Conservation (phyloP, 1,140 invertebrate genomes). For the Cylas formicarius region DNA sequence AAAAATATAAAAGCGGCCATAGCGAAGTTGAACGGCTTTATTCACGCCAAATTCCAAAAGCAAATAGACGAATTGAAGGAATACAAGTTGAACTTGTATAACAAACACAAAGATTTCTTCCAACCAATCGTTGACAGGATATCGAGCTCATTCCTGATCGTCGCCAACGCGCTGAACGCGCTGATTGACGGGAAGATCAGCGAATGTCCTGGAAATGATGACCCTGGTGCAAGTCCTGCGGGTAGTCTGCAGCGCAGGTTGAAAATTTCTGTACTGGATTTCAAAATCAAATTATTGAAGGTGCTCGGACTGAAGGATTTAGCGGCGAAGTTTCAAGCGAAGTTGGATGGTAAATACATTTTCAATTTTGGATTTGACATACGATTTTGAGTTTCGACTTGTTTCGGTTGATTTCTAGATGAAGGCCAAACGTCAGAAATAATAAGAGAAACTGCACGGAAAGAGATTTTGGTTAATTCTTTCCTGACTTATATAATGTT, state of each 20-base stretch:
- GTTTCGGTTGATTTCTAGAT: too few relatives aligned
- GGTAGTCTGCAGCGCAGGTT: slow-evolving; percentile 1
- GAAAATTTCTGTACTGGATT: slow-evolving; percentile 2
- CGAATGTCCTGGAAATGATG: background rate
- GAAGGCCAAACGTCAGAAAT: too few relatives aligned
- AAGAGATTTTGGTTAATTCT: too few relatives aligned
- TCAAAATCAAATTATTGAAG: slow-evolving; percentile 3
- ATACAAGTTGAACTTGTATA: background rate
- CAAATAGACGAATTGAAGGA: slow-evolving; percentile 1
- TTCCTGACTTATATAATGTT: too few relatives aligned
- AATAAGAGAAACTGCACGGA: too few relatives aligned
- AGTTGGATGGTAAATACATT: slow-evolving; percentile 3
- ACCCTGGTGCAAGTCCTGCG: background rate
- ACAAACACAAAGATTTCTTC: slow-evolving; percentile 6
- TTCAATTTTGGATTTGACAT: too few relatives aligned
- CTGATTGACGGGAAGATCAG: slow-evolving; percentile 1
- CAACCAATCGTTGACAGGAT: slow-evolving; percentile 4
- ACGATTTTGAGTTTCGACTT: too few relatives aligned
- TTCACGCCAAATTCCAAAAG: slow-evolving; percentile 1
- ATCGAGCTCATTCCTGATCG: slow-evolving; percentile 4
- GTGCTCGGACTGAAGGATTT: slow-evolving; percentile 1
- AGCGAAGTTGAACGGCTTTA: background rate
- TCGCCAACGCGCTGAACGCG: slow-evolving; percentile 2
- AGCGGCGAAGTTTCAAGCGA: background rate
- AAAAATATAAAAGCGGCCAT: background rate